Percentiles rank a stretch among this genome's conserved stretches.
Conservation (phyloP, 2,797 vertebrate genomes). For the Gallinago nigripennis region DNA sequence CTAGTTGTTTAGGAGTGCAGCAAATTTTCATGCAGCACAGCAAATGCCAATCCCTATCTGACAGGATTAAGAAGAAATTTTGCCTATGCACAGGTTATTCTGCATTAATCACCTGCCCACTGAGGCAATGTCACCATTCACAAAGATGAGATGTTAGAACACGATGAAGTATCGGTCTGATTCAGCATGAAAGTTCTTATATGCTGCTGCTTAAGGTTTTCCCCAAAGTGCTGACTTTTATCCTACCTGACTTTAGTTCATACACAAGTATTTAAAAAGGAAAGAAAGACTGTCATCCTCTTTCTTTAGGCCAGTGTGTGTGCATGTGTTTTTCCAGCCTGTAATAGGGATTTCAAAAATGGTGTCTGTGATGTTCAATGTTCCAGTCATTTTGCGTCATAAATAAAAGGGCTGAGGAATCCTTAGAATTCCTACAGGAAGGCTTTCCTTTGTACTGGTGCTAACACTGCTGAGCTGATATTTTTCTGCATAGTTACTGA, state of each 20-base stretch:
- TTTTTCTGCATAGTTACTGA: constrained; percentile 17
- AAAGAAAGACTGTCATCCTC: not conserved
- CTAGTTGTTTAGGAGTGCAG: not conserved
- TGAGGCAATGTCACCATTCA: not conserved
- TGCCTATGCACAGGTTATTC: not conserved
- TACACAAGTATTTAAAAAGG: constrained; percentile 6
- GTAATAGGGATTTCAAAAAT: constrained; percentile 22
- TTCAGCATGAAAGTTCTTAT: not conserved
- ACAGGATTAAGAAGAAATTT: not conserved
- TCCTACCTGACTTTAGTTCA: constrained; percentile 6
- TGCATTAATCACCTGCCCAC: not conserved
- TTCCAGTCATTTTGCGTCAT: not conserved
- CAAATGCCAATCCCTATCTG: not conserved
- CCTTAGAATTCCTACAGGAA: constrained; percentile 43
- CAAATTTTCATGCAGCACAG: not conserved
- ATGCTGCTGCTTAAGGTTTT: constrained; percentile 5
- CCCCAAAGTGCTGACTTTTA: constrained; percentile 50
- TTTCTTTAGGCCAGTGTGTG: not conserved
- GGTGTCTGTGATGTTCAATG: constrained; percentile 30
- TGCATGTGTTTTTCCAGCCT: not conserved
- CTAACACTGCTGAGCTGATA: constrained; percentile 17
- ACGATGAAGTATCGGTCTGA: constrained; percentile 15
- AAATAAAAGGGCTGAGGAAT: constrained; percentile 18
- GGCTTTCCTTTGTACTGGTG: constrained; percentile 27
- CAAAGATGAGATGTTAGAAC: not conserved